These are phyloP conservation scores for Euplagia quadripunctaria DNA, from an alignment of 2,888 invertebrate species.

Conservation along the genomic window DNA sequence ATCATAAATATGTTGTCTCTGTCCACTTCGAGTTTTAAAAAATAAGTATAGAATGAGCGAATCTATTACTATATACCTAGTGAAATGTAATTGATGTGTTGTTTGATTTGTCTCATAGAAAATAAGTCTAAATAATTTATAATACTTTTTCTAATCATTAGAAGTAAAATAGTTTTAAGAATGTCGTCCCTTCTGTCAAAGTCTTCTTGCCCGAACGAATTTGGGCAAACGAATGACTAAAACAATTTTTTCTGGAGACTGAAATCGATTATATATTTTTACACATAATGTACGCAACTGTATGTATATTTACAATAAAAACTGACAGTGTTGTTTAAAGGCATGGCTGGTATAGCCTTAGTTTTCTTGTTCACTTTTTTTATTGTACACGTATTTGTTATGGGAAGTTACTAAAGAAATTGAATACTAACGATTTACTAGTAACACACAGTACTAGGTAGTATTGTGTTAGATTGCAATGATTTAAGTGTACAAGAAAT, in stretches of 20 bases:
- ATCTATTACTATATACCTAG: background rate
- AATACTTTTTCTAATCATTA: constrained; percentile 55
- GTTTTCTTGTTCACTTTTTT: constrained; percentile 19
- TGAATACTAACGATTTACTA: background rate
- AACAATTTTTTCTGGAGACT: constrained; percentile 64
- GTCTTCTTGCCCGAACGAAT: constrained; percentile 81
- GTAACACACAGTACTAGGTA: background rate
- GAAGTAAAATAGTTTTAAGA: constrained; percentile 42
- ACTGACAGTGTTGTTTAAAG: constrained; percentile 27
- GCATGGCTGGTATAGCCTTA: constrained; percentile 15
- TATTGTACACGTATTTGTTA: background rate
- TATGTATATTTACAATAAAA: constrained; percentile 46
- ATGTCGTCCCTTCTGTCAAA: constrained; percentile 38
- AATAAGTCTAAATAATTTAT: constrained; percentile 48
- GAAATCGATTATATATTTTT: constrained; percentile 56
- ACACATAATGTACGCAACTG: constrained; percentile 37
- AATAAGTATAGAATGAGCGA: background rate
- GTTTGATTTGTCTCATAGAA: constrained; percentile 51
- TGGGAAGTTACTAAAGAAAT: background rate
- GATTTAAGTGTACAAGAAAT: background rate
- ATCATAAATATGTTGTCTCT: background rate
- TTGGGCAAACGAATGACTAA: constrained; percentile 78
- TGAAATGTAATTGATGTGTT: constrained; percentile 33
- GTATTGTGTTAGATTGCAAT: background rate
- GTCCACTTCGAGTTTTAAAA: background rate